These are phyloP conservation scores for Pantherophis alleghaniensis DNA, from an alignment of 2,797 vertebrate species.

Conservation along the genomic window DNA sequence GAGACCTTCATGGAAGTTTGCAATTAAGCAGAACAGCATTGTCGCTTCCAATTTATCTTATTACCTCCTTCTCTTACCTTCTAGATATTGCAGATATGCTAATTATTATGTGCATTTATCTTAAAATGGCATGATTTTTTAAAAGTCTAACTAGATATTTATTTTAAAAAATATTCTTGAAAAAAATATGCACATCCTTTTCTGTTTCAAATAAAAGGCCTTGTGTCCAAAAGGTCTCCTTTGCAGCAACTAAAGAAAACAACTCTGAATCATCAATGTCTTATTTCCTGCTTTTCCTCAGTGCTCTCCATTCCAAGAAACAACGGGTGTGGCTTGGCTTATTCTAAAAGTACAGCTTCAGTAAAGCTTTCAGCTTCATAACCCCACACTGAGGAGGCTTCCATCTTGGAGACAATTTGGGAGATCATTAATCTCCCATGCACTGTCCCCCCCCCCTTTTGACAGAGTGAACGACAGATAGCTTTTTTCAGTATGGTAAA, in stretches of 20 bases:
- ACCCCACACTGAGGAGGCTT: constrained; percentile 18
- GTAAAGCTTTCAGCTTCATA: constrained; percentile 23
- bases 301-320: constrained; percentile 6
- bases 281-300: constrained; percentile 26
- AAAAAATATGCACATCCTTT: background rate
- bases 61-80: background rate
- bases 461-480: constrained; percentile 53
- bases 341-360: constrained; percentile 29
- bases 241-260: background rate
- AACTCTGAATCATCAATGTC: constrained; percentile 31
- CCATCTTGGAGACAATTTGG: background rate
- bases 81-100: background rate
- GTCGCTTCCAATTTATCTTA: background rate
- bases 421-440: constrained; percentile 54
- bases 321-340: constrained; percentile 33
- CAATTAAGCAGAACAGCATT: background rate
- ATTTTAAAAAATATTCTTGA: background rate
- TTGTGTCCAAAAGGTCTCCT: background rate
- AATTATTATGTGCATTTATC: background rate
- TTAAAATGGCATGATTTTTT: background rate
- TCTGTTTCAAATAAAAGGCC: background rate
- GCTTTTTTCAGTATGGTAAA: constrained; percentile 48
- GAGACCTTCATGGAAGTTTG: background rate
- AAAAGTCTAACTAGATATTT: background rate
- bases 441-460: constrained; percentile 12